Base-by-base conservation (phyloP, 2,888 invertebrate genomes). In the Parnassius mnemosyne region DNA sequence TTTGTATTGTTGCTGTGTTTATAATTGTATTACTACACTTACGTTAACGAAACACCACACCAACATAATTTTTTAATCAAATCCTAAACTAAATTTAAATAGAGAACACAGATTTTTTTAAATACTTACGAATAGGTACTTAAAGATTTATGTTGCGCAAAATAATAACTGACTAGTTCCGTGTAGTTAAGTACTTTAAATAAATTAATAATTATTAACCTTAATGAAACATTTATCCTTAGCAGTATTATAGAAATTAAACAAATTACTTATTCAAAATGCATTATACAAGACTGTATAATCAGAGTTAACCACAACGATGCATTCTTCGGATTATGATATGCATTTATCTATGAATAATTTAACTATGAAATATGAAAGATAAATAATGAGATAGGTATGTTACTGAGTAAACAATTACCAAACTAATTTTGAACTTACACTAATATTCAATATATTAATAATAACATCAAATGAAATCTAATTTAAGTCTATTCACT, bases 111-210 rank as follows among this genome's bases (percentile, higher is more conserved):
- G 85, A 71, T 42, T 68, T 69, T n/a, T 82, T 83, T 84, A 86
- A 85, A 87, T 84, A 85, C 87, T 85, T 87, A 86, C 72, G 76
- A 78, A 73, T 74, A 71, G 69, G 77, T 85, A 85, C 87, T 87
- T 88, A 87, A 81, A 83, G 80, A 81, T 84, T 87, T 88, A 86
- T 85, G 87, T 92, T 90, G 90, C 90, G 89, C 91, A 92, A 92
- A 91, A 85, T 85, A 84, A 88, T 88, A 90, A 88, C 87, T 92
- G 92, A 92, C 92, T 92, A 92, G 92, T 91, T 88, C 84, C 85
- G 86, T 89, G 86, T 89, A 89, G 83, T 89, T 92, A 92, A 92
- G 92, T 92, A 92, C 90, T 85, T 91, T 85, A 83, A 90, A 89
- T 89, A 91, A 90, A 89, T 89, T 90, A 90, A 89, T 88, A 85